A percentile compares a stretch with the other conserved stretches of the same genome.
phyloP scores from a whole-genome alignment of 2,113 vertebrate species.

The Pristiophorus japonicus region DNA sequence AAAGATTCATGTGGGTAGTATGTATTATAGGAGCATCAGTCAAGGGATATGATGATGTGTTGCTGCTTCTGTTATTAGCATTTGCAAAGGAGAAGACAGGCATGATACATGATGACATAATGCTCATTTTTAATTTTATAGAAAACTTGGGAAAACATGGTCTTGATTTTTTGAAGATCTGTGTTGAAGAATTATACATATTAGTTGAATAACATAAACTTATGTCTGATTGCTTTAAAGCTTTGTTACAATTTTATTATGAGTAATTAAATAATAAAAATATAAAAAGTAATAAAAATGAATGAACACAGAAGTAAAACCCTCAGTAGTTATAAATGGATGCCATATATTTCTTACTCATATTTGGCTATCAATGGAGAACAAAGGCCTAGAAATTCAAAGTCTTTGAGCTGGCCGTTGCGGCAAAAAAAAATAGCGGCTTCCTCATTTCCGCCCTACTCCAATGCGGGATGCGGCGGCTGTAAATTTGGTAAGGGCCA shows the following conservation, averaged over 20 bases:
- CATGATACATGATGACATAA: slow-evolving; percentile 21
- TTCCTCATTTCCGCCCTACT: no score
- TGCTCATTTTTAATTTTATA: slow-evolving; percentile 14
- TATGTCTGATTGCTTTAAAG: slow-evolving; percentile 3
- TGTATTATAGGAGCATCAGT: neutral
- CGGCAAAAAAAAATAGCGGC: no score
- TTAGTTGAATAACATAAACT: neutral
- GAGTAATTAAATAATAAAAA: slow-evolving; percentile 19
- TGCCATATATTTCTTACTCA: neutral
- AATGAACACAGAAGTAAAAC: neutral
- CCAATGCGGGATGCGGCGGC: no score
- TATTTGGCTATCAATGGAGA: neutral
- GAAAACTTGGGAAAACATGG: neutral
- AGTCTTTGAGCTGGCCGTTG: no score
- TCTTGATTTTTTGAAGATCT: slow-evolving; percentile 13
- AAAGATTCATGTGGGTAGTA: neutral
- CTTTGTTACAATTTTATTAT: neutral
- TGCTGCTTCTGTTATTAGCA: slow-evolving; percentile 23
- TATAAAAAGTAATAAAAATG: slow-evolving; percentile 3
- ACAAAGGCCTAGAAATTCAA: neutral
- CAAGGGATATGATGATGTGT: neutral
- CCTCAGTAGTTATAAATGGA: neutral
- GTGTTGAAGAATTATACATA: neutral
- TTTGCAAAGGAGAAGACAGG: neutral
- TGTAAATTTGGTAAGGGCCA: no score